These are phyloP conservation scores for Oryzias curvinotus DNA, from an alignment of 2,113 vertebrate genomes.

Conservation along the genomic window DNA sequence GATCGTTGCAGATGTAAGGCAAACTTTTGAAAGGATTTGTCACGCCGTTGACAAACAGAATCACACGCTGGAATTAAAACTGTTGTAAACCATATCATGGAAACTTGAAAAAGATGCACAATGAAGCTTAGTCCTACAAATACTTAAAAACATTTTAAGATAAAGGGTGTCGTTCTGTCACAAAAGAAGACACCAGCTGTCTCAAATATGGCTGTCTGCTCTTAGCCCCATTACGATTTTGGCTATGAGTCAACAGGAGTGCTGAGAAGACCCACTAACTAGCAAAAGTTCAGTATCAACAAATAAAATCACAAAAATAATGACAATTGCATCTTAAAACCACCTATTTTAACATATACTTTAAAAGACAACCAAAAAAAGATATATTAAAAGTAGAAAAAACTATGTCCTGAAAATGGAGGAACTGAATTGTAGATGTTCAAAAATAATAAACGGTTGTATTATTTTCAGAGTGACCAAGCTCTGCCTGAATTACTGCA, in stretches of 20 bases:
- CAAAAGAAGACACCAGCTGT: constrained; percentile 28
- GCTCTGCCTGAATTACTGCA: constrained; percentile 38
- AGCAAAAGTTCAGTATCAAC: constrained; percentile 28
- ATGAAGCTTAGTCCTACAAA: background rate
- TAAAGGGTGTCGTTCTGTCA: background rate
- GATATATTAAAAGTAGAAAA: constrained; percentile 8
- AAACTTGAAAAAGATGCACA: background rate
- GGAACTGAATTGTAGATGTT: too few relatives aligned
- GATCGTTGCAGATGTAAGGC: constrained; percentile 48
- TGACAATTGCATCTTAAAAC: constrained; percentile 22
- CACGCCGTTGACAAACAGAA: constrained; percentile 6
- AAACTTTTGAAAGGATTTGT: constrained; percentile 33
- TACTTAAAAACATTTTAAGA: background rate
- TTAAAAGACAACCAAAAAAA: constrained; percentile 46
- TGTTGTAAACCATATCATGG: background rate
- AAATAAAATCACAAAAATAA: constrained; percentile 14
- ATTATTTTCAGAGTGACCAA: constrained; percentile 28
- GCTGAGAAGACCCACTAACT: constrained; percentile 32
- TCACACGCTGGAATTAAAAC: background rate
- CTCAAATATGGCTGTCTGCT: background rate
- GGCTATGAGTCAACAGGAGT: constrained; percentile 45
- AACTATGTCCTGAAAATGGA: too few relatives aligned
- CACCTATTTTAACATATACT: constrained; percentile 41
- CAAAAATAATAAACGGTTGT: constrained; percentile 4
- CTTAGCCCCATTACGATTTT: constrained; percentile 61